phyloP scores from a whole-genome alignment of 2,888 invertebrate genomes.

The Nephrotoma appendiculata region DNA sequence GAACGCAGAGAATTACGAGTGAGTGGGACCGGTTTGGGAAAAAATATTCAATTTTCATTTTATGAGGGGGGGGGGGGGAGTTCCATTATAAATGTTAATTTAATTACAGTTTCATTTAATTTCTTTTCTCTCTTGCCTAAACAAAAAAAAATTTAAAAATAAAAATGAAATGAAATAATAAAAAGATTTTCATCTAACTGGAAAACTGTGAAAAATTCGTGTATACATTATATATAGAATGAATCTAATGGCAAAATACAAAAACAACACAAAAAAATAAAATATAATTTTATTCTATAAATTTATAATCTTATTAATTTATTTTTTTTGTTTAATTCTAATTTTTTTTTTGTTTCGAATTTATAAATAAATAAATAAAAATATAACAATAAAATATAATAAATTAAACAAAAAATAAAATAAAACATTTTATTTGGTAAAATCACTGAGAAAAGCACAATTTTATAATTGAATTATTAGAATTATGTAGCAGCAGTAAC shows the following conservation, averaged over 20 bases:
- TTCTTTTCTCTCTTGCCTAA: not conserved
- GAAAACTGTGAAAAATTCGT: not conserved
- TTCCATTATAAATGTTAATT: not conserved
- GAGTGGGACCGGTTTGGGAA: not conserved
- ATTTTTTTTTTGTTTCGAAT: not conserved
- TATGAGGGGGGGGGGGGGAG: not conserved
- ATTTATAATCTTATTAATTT: not conserved
- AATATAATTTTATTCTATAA: not conserved
- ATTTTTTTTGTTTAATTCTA: not conserved
- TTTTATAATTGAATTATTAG: not conserved
- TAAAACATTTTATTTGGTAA: not conserved
- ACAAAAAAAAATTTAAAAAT: not conserved
- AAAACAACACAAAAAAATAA: not conserved
- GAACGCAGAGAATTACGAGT: not conserved
- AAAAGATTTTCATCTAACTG: not conserved
- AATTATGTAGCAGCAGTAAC: not conserved
- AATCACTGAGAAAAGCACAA: not conserved
- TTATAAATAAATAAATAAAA: not conserved
- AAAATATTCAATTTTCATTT: not conserved
- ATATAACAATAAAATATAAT: not conserved
- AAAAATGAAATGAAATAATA: not conserved
- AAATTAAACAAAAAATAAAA: not conserved
- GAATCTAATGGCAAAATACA: not conserved
- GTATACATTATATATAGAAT: not conserved
- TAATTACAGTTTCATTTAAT: not conserved